These are phyloP conservation scores for Enteromius viviparus DNA, from an alignment of 2,797 vertebrate species.

Conservation along the genomic window DNA sequence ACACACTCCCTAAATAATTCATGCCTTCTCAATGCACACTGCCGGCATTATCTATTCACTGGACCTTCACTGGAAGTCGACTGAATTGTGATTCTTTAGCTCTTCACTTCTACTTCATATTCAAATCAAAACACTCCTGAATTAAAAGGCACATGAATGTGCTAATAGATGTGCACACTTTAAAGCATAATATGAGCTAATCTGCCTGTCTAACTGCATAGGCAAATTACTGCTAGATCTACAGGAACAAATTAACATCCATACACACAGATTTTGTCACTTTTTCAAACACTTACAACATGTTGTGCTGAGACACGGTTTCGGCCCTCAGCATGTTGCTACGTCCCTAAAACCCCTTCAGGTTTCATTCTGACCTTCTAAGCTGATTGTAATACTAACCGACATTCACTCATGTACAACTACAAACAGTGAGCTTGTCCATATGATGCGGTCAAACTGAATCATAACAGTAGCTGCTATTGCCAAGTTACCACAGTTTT, in stretches of 20 bases:
- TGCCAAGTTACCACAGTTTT: conserved; percentile 11
- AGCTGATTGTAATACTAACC: conserved; percentile 5
- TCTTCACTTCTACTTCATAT: neutral
- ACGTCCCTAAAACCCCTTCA: neutral
- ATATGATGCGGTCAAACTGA: neutral
- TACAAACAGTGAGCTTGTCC: conserved; percentile 21
- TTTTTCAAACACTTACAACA: neutral
- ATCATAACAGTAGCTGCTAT: conserved; percentile 4
- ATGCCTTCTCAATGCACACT: conserved; percentile 14
- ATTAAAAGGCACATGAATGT: neutral
- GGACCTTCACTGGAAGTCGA: neutral
- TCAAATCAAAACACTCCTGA: conserved; percentile 1
- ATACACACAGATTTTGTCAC: neutral
- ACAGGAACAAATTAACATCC: conserved; percentile 30
- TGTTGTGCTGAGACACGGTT: neutral
- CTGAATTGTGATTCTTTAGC: neutral
- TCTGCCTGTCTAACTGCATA: neutral
- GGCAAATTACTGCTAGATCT: conserved; percentile 34
- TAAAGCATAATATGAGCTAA: conserved; percentile 22
- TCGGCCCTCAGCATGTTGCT: neutral
- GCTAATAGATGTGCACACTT: neutral
- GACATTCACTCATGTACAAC: neutral
- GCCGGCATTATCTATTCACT: conserved; percentile 15
- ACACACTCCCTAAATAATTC: conserved; percentile 18
- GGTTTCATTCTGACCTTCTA: neutral